Evolutionary conservation across 2,797 vertebrate species (phyloP).

Genomic region (Falco columbarius): DNA sequence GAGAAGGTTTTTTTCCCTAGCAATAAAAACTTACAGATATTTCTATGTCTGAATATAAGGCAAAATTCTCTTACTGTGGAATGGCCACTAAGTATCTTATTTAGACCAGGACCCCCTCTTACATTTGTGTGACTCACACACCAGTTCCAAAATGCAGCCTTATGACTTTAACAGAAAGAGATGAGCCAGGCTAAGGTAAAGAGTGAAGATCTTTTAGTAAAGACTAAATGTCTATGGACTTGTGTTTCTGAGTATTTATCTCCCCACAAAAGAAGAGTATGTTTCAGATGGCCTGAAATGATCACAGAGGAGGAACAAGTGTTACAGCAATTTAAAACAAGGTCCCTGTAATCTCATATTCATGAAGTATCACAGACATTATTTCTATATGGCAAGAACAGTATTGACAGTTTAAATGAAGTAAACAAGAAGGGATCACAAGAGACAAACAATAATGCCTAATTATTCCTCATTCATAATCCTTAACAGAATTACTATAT

Average conservation of each 20-base stretch:
- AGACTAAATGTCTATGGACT: neutral
- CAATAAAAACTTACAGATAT: constrained; percentile 4
- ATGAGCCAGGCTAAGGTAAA: neutral
- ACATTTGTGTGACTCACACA: neutral
- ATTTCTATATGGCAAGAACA: constrained; percentile 16
- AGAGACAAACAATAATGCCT: constrained; percentile 32
- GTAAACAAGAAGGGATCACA: constrained; percentile 41
- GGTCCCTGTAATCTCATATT: constrained; percentile 33
- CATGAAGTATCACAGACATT: neutral
- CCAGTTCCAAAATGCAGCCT: neutral
- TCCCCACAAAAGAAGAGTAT: neutral
- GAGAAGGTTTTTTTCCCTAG: neutral
- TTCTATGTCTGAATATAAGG: neutral
- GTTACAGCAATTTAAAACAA: neutral
- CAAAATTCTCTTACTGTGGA: neutral
- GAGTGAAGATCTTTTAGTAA: neutral
- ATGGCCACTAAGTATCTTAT: neutral
- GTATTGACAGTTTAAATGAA: neutral
- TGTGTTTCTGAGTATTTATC: neutral
- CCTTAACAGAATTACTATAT: constrained; percentile 12
- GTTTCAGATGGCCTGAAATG: constrained; percentile 3
- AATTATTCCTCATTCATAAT: constrained; percentile 17
- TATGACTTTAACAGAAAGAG: neutral
- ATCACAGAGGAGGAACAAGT: constrained; percentile 6
- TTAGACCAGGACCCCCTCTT: neutral